These are phyloP conservation scores for Anas bahamensis DNA, from an alignment of 2,797 vertebrate species.

Conservation along the genomic window DNA sequence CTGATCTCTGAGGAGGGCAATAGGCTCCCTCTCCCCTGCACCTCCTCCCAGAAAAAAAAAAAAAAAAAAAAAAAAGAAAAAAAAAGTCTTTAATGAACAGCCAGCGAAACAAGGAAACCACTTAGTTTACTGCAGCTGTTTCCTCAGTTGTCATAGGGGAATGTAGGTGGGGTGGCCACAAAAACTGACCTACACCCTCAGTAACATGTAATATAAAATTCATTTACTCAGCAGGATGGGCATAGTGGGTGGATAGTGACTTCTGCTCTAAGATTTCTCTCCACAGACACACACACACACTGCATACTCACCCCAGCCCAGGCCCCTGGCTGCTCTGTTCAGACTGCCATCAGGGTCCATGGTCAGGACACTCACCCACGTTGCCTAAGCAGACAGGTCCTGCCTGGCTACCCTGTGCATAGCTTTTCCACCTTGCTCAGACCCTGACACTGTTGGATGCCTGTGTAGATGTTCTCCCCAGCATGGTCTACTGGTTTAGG, in stretches of 20 bases:
- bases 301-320: too few relatives aligned
- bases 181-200: background rate
- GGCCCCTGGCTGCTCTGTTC: background rate
- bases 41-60: too few relatives aligned
- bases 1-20: background rate
- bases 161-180: background rate
- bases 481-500: fast-evolving
- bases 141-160: background rate
- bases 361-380: background rate
- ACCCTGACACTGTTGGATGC: background rate
- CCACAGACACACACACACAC: fast-evolving
- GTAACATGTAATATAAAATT: background rate
- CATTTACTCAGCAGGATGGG: background rate
- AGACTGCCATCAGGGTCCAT: background rate
- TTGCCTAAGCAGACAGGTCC: background rate
- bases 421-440: background rate
- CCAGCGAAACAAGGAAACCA: background rate
- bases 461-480: background rate
- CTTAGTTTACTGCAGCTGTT: background rate
- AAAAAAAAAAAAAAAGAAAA: too few relatives aligned
- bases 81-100: background rate
- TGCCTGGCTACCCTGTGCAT: background rate
- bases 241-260: background rate
- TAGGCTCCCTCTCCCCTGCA: background rate
- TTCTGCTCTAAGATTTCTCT: background rate